Conservation (phyloP, 2,113 vertebrate species). For the Balaeniceps rex region DNA sequence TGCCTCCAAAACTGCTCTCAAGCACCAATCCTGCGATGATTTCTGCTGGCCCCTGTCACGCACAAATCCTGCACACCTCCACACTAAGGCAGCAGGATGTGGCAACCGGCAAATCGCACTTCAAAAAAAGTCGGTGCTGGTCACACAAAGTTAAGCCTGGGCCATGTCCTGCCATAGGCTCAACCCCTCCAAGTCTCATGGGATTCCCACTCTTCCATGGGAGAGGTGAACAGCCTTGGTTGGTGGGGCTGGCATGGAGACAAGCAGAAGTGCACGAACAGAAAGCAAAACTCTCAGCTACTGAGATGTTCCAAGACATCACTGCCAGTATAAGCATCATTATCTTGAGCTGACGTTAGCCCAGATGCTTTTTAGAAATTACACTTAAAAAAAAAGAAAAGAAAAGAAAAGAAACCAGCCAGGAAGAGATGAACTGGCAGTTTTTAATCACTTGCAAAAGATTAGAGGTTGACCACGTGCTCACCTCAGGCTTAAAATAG, state of each 20-base stretch:
- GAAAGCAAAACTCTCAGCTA: background rate
- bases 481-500: conserved; percentile 25
- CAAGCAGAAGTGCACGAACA: background rate
- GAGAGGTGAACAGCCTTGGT: background rate
- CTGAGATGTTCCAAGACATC: background rate
- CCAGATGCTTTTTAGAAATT: background rate
- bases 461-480: background rate
- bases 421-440: background rate
- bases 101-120: background rate
- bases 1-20: background rate
- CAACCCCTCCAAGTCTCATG: background rate
- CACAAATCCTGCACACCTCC: background rate
- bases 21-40: background rate
- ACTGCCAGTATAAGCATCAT: background rate
- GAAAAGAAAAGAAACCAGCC: background rate
- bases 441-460: background rate
- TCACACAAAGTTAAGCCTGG: background rate
- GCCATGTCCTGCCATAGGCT: background rate
- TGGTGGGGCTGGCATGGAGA: background rate
- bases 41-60: background rate
- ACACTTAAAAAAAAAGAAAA: no score
- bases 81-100: background rate
- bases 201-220: background rate
- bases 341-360: background rate
- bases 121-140: background rate